Percentiles rank a stretch among this genome's conserved stretches.
Evolutionary conservation across 2,797 vertebrate species (phyloP).

Genomic region (Malurus splendens): DNA sequence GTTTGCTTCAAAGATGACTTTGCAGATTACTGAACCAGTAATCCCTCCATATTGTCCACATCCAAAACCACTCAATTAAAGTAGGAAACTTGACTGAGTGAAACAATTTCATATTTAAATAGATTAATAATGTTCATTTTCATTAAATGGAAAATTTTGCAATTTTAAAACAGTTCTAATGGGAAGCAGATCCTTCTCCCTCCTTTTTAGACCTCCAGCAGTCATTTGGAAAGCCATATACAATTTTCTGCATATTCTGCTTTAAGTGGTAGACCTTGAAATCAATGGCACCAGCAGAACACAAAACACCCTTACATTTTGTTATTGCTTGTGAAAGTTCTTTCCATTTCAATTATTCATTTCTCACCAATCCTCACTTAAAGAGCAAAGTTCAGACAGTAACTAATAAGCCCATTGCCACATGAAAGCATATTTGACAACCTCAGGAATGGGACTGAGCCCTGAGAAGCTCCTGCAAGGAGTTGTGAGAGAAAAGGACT

Average conservation of each 20-base stretch:
- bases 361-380: not conserved
- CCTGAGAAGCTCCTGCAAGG: not conserved
- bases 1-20: not conserved
- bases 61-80: not conserved
- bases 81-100: not conserved
- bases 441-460: not conserved
- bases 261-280: not conserved
- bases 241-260: not conserved
- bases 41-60: not conserved
- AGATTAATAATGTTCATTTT: not conserved
- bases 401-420: not conserved
- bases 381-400: not conserved
- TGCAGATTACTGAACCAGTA: not conserved
- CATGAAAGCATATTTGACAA: rapidly evolving
- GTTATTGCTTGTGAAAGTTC: not conserved
- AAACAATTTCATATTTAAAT: not conserved
- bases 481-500: not conserved
- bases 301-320: not conserved
- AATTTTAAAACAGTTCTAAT: not conserved
- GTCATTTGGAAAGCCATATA: not conserved
- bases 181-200: not conserved
- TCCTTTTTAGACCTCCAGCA: not conserved
- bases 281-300: not conserved
- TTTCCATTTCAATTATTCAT: not conserved
- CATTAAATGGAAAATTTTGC: not conserved